Evolutionary conservation across 2,888 invertebrate species (phyloP).

Genomic region (Callinectes sapidus): DNA sequence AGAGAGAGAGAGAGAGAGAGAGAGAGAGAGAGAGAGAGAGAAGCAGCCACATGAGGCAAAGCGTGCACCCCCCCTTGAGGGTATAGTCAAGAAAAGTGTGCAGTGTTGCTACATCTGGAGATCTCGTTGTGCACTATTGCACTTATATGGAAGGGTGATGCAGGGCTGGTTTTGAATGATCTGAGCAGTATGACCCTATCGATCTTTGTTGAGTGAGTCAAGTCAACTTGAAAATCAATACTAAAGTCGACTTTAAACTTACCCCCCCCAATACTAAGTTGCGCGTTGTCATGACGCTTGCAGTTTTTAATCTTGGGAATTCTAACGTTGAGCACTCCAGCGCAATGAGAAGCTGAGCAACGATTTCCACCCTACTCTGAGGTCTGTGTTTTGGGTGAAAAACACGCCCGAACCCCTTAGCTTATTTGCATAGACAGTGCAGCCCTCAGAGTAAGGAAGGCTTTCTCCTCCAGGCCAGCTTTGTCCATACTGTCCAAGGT

Average conservation of each 20-base stretch:
- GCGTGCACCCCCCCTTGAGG: slow-evolving; percentile 27
- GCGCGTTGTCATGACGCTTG: slow-evolving; percentile 10
- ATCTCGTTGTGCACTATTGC: slow-evolving; percentile 21
- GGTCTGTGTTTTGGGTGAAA: slow-evolving; percentile 52
- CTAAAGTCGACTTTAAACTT: slow-evolving; percentile 44
- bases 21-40: slow-evolving; percentile 9
- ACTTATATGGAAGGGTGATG: neutral
- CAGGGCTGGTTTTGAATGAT: slow-evolving; percentile 38
- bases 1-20: slow-evolving; percentile 28
- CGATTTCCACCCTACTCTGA: slow-evolving; percentile 51
- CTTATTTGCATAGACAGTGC: slow-evolving; percentile 63
- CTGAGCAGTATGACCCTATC: slow-evolving; percentile 48
- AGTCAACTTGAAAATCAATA: slow-evolving; percentile 56
- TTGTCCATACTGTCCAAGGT: slow-evolving; percentile 34
- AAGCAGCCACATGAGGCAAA: slow-evolving; percentile 17
- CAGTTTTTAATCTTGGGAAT: slow-evolving; percentile 20
- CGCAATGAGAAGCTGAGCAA: slow-evolving; percentile 43
- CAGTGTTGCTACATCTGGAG: slow-evolving; percentile 36
- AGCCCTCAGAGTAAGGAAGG: slow-evolving; percentile 51
- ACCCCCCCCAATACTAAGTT: neutral
- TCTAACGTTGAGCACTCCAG: slow-evolving; percentile 21
- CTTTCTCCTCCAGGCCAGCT: slow-evolving; percentile 39
- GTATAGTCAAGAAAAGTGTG: slow-evolving; percentile 31
- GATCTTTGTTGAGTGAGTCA: slow-evolving; percentile 42
- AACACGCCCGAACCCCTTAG: slow-evolving; percentile 57